A percentile compares a stretch with the other conserved stretches of the same genome.
Conservation (phyloP, 2,797 vertebrate species). For the Lutra lutra region DNA sequence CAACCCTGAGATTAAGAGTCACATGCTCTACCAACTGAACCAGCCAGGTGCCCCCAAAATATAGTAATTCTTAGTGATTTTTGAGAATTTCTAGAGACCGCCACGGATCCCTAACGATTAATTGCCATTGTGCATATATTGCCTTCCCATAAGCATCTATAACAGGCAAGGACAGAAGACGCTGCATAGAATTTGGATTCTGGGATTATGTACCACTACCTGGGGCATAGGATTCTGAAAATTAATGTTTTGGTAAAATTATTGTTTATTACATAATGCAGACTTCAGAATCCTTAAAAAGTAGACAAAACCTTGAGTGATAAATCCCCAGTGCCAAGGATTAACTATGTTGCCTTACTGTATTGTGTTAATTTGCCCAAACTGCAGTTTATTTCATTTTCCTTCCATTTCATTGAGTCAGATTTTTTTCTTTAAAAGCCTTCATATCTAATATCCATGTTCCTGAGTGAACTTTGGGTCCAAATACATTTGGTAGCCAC, state of each 20-base stretch:
- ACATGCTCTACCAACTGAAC: not conserved
- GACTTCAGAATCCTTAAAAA: not conserved
- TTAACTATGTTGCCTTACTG: not conserved
- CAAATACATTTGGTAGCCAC: conserved; percentile 25
- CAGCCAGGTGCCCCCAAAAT: not conserved
- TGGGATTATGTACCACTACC: not conserved
- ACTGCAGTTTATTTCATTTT: not conserved
- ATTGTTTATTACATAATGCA: not conserved
- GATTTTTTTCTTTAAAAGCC: not conserved
- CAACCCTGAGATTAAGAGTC: not conserved
- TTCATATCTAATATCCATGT: not conserved
- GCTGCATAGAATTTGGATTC: conserved; percentile 9
- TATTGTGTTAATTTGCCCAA: not conserved
- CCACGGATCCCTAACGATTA: not conserved
- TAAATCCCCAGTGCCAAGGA: not conserved
- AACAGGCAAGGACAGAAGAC: not conserved
- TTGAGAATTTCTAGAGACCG: not conserved
- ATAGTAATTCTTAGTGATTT: not conserved
- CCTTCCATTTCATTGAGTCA: not conserved
- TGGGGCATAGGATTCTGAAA: conserved; percentile 21
- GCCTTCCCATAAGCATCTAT: not conserved
- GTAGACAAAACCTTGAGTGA: not conserved
- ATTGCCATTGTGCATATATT: not conserved
- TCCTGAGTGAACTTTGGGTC: not conserved
- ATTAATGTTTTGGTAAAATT: conserved; percentile 34